Base-by-base conservation (phyloP, 2,888 invertebrate genomes). In the Alentia gelatinosa region DNA sequence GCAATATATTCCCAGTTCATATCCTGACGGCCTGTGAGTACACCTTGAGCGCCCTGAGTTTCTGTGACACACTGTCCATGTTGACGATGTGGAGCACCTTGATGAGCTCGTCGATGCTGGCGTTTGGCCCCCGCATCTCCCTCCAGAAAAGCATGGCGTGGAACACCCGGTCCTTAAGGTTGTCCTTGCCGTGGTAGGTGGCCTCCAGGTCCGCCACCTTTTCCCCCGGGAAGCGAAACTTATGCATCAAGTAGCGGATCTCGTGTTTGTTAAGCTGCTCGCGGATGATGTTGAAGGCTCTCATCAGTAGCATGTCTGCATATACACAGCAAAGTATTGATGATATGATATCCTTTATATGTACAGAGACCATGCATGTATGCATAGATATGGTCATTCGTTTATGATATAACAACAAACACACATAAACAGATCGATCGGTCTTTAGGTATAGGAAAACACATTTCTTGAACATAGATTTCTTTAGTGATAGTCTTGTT, bases 61-160 rank as follows among this genome's bases (percentile, higher is more conserved):
- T 92, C 89, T 91, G 75, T 19, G 91, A 92, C 1, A 92, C 68
- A 30, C 30, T 84, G 35, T 94, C 94, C 92, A 95, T 94, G 40
- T 95, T 95, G 56, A 95, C 93, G 47, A 95, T 93, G 89, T 95
- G 95, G 37, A 95, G 94, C 23, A 95, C 92, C n/a, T 95, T 90
- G 23, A 95, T 94, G 1, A 95, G 93, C 90, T 95, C 95, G 79
- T 95, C 95, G n/a, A 94, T 92, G 23, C 94, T 94, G 47, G 95
- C 95, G 15, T 92, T 42, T 0, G 93, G 93, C 0, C 94, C 95
- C 56, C 93, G 94, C 90, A 93, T 91, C 33, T 95, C 94, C 91
- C 94, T 94, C 95, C 95, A 95, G 90, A 92, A 93, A 90, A 93
- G 83, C 92, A 95, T 91, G 26, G 94, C 94, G 75, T 94, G 90